Evolutionary conservation across 2,113 vertebrate genomes (phyloP), one percentile per base, ranked within the genome.

Genomic region (Gymnobelideus leadbeateri): DNA sequence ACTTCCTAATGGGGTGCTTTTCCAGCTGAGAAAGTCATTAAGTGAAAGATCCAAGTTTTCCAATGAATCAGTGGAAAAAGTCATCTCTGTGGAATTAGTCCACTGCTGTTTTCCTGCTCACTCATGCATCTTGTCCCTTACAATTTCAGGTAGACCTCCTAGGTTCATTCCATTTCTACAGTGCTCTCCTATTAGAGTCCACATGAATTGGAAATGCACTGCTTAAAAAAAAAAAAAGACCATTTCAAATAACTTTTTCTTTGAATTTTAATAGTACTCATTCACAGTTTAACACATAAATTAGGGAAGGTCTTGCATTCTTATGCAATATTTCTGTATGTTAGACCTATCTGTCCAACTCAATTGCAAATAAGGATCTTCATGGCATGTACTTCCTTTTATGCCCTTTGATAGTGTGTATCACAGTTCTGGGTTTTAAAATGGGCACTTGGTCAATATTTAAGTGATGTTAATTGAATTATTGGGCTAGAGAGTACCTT

Each of bases 1-100:
- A 90, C 43, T 91, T 97, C 94, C 37, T 92, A 51, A 52, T 52
- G 89, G 89, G 51, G 31, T 94, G 31, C 55, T 94, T 94, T 93
- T 89, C 61, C 89, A 96, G 91, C 92, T 91, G 51, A 96, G 31
- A 96, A 92, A 95, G 25, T 24, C 37, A 90, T 95, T 91, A 96
- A 97, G 93, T 95, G 95, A 92, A 47, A 2, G 21, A 93, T 54
- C 55, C 43, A 95, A 53, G 43, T 89, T 50, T 89, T 51, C 94
- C 49, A 51, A 54, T 61, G 12, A 89, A 91, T 90, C 50, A 54
- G 5, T 47, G 61, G 61, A 26, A 50, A 94, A 96, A 95, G 53
- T 51, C 95, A 94, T 90, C 9, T 51, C 95, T 68, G 37, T 52
- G 19, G n/a, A 37, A n/a, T n/a, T 77, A n/a, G 37, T n/a, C 37